Percentiles rank a stretch among this genome's conserved stretches.
These are phyloP conservation scores for Rhegmatorhina hoffmannsi DNA, from an alignment of 2,113 vertebrate genomes.

Conservation along the genomic window DNA sequence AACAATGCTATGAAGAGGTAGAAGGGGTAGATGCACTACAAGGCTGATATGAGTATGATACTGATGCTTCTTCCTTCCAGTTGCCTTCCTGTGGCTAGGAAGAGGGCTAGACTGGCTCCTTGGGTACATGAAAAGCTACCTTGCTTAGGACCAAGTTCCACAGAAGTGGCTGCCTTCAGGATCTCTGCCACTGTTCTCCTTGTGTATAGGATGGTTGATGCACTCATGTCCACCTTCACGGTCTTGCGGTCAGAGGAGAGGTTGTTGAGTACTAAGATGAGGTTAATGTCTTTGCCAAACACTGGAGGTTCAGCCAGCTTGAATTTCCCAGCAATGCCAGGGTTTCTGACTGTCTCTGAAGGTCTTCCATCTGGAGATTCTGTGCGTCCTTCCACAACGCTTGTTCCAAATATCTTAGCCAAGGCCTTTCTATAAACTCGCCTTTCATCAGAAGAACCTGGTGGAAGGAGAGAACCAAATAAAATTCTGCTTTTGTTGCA, in stretches of 20 bases:
- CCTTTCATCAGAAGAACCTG: constrained; percentile 78
- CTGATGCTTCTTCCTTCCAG: not conserved
- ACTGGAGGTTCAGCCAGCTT: constrained; percentile 70
- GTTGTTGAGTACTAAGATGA: constrained; percentile 71
- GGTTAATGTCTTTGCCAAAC: constrained; percentile 75
- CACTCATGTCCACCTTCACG: constrained; percentile 75
- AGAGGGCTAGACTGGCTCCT: not conserved
- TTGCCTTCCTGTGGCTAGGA: not conserved
- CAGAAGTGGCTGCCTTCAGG: constrained; percentile 63
- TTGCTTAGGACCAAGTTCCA: constrained; percentile 69
- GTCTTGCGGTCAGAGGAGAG: constrained; percentile 52
- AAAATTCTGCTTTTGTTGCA: not conserved
- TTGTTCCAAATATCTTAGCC: constrained; percentile 52
- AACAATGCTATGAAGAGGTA: not conserved
- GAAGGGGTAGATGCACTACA: not conserved
- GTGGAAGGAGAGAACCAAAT: not conserved
- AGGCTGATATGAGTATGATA: not conserved
- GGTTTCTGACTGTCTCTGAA: constrained; percentile 50
- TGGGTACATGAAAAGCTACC: constrained; percentile 44
- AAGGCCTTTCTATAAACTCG: constrained; percentile 73
- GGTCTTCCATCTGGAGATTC: not conserved
- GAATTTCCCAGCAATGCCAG: constrained; percentile 77
- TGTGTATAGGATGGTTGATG: constrained; percentile 75
- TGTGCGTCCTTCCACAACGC: not conserved
- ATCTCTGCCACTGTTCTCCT: constrained; percentile 74